phyloP scores from a whole-genome alignment of 2,113 vertebrate species.

The Potamarius usumacintae region DNA sequence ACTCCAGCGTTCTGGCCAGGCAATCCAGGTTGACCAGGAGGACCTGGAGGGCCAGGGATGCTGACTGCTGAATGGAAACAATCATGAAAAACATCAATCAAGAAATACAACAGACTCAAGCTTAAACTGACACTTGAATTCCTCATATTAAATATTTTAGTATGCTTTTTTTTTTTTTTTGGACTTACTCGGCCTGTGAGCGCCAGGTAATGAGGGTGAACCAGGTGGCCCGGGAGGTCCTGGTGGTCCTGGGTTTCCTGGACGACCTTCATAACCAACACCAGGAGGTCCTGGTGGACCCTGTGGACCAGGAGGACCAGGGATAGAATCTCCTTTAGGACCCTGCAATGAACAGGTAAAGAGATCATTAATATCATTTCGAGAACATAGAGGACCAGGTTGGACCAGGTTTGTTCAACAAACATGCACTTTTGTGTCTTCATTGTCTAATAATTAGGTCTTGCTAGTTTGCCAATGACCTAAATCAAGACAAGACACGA shows the following conservation, averaged over 20 bases:
- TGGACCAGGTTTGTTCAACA: background rate
- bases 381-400: background rate
- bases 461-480: background rate
- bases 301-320: slow-evolving; percentile 82
- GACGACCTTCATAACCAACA: slow-evolving; percentile 82
- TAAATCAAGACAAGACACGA: background rate
- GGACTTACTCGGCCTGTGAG: slow-evolving; percentile 80
- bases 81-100: background rate
- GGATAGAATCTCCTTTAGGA: slow-evolving; percentile 83
- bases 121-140: background rate
- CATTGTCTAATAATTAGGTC: background rate
- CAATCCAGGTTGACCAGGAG: slow-evolving; percentile 82
- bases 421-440: background rate
- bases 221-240: slow-evolving; percentile 79
- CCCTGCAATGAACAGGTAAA: slow-evolving; percentile 71
- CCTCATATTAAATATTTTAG: background rate
- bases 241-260: slow-evolving; percentile 80
- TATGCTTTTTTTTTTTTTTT: too few species aligned
- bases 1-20: slow-evolving; percentile 80
- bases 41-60: slow-evolving; percentile 88
- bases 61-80: slow-evolving; percentile 74
- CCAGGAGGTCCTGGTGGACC: slow-evolving; percentile 88
- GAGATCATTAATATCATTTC: background rate
- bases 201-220: slow-evolving; percentile 71
- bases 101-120: background rate